Conservation (phyloP, 2,797 vertebrate species). For the Ptychobarbus kaznakovi region DNA sequence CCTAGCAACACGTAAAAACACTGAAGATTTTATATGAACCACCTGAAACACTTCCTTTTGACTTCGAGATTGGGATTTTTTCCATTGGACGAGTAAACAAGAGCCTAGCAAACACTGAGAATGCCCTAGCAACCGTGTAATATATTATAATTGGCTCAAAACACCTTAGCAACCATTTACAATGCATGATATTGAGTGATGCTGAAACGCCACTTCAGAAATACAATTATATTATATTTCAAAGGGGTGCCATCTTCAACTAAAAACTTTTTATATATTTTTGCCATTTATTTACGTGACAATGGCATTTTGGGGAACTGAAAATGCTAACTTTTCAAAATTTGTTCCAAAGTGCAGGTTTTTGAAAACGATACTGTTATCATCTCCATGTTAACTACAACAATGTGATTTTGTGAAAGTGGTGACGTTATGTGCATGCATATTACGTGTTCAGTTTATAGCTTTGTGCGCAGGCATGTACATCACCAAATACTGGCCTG, state of each 20-base stretch:
- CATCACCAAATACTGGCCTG: neutral
- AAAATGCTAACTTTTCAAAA: neutral
- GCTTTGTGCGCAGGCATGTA: neutral
- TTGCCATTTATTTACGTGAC: neutral
- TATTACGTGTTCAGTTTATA: neutral
- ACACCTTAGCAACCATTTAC: conserved; percentile 1
- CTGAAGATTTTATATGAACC: neutral
- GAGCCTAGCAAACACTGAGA: neutral
- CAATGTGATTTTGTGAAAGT: neutral
- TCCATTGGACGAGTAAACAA: no score
- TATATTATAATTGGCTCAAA: neutral
- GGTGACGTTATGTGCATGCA: neutral
- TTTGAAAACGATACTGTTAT: neutral
- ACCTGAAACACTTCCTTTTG: neutral
- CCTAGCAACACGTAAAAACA: neutral
- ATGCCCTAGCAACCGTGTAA: neutral
- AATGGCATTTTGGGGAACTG: neutral
- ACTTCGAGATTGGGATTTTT: neutral
- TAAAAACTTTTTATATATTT: neutral
- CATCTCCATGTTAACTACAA: neutral
- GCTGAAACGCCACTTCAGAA: neutral
- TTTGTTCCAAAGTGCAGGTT: neutral
- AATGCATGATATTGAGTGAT: neutral
- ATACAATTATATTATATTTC: neutral
- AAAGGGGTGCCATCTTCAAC: neutral